Evolutionary conservation across 2,797 vertebrate genomes (phyloP), one percentile per base, ranked within the genome.

Genomic region (Hypotaenidia philippensis): DNA sequence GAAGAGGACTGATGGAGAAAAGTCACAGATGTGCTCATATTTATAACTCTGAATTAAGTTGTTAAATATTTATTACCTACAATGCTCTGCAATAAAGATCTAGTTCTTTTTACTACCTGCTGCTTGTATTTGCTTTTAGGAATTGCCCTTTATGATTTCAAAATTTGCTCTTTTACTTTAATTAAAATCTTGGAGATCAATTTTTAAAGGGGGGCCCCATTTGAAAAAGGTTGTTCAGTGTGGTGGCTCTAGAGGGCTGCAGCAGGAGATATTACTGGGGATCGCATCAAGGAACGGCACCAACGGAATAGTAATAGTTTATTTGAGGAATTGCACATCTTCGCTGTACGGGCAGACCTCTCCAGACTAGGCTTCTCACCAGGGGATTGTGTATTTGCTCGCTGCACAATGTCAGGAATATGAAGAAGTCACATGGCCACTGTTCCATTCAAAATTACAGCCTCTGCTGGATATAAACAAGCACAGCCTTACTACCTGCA

Each of bases 391-490:
- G 66, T 64, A 52, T 88, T 88, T 94, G 80, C 65, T 91, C 47
- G 65, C 50, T 36, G 10, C 27, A 65, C 72, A 69, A 59, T 40
- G 47, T 45, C 50, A 87, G 80, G 80, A 82, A 82, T 59, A 84
- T 9, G 71, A 89, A 79, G 72, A 88, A 91, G 83, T 76, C 95
- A 93, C 71, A 17, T 36, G 45, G 83, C 41, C 34, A 52, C 44
- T 9, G 44, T 49, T 90, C 41, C 80, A 82, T 85, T 94, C 75
- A 93, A 84, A 89, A 76, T 84, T 57, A 57, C 70, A n/a, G 74
- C 17, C 80, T 50, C 74, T 86, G 76, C 87, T 75, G 59, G 87
- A 36, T 34, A 79, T 20, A 84, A 94, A 75, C 44, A 78, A 88
- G 72, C 70, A 72, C 75, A 89, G 59, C 77, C 52, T 36, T 57